Conservation (phyloP, 2,888 invertebrate genomes). For the Nephrotoma appendiculata region DNA sequence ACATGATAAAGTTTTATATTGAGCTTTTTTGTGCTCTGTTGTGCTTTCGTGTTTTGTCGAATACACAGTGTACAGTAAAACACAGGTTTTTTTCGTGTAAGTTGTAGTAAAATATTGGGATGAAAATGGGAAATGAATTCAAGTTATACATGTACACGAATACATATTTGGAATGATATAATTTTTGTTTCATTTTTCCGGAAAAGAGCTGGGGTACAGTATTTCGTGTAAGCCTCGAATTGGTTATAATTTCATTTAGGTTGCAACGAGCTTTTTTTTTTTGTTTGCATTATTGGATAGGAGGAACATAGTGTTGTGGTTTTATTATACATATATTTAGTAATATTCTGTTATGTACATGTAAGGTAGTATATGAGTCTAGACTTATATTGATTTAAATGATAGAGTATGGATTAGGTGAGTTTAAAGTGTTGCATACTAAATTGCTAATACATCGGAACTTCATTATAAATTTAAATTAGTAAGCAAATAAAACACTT, state of each 20-base stretch:
- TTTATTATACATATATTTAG: background rate
- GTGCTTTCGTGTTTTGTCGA: background rate
- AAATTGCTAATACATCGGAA: no score
- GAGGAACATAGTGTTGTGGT: background rate
- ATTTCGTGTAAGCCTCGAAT: background rate
- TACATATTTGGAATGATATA: background rate
- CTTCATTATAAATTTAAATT: no score
- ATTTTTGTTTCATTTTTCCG: background rate
- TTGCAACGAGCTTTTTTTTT: background rate
- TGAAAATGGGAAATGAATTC: background rate
- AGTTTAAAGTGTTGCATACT: no score
- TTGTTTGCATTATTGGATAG: background rate
- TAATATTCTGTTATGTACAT: background rate
- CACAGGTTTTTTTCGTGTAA: background rate
- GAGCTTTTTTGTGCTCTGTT: background rate
- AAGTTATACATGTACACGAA: background rate
- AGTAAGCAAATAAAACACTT: no score
- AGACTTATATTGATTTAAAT: background rate
- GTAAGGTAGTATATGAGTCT: background rate
- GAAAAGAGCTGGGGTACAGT: background rate
- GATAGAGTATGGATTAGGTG: background rate
- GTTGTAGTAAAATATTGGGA: background rate
- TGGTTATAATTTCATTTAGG: background rate
- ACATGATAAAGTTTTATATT: background rate
- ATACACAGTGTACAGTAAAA: background rate